phyloP scores from a whole-genome alignment of 2,113 vertebrate genomes.

The Ictalurus furcatus region DNA sequence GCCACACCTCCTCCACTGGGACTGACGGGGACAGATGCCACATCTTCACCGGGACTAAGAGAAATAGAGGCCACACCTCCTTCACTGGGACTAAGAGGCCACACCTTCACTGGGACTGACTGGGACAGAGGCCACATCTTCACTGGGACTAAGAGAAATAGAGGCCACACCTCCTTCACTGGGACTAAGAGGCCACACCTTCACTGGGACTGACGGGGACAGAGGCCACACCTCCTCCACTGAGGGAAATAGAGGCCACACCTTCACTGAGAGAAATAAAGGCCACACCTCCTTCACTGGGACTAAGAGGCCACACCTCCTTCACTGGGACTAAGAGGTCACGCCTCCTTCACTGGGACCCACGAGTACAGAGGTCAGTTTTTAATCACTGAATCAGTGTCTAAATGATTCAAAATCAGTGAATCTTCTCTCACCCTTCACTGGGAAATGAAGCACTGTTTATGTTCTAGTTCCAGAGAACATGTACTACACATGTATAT shows the following conservation, averaged over 20 bases:
- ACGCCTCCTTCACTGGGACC: background rate
- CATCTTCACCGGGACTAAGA: background rate
- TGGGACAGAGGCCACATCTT: background rate
- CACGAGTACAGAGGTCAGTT: background rate
- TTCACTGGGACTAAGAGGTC: background rate
- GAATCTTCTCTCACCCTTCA: background rate
- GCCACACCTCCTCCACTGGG: background rate
- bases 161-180: background rate
- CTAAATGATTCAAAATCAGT: background rate
- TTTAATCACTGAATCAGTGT: too few relatives aligned
- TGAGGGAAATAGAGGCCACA: too few relatives aligned
- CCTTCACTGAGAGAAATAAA: background rate
- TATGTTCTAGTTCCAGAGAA: background rate
- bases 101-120: background rate
- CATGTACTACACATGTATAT: background rate
- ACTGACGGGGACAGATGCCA: background rate
- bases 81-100: background rate
- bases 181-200: background rate
- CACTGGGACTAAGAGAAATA: background rate
- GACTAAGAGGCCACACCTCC: background rate
- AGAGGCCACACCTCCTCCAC: background rate
- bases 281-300: background rate
- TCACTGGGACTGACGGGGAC: background rate
- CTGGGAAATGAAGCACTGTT: background rate
- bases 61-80: background rate